Conservation (phyloP, 2,113 vertebrate species). For the Acrocephalus arundinaceus region DNA sequence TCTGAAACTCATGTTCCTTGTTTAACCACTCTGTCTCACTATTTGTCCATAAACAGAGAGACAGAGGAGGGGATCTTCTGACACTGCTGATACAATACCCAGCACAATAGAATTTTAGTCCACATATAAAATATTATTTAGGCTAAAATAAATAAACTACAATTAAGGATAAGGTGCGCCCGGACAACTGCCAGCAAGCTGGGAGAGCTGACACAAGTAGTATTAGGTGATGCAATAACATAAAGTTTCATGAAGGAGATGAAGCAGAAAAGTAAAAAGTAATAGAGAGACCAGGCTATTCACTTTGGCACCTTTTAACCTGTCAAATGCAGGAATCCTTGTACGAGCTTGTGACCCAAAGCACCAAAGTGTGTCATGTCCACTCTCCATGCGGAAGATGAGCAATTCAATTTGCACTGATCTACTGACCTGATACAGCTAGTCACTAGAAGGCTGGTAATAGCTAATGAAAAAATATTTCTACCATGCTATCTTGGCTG, state of each 20-base stretch:
- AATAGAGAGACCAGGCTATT: background rate
- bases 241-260: background rate
- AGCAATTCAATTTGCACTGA: background rate
- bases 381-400: rapidly evolving
- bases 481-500: no score
- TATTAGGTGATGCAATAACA: background rate
- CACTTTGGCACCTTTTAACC: background rate
- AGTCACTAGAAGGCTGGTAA: background rate
- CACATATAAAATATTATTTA: background rate
- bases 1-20: background rate
- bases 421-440: background rate
- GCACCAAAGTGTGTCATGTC: rapidly evolving
- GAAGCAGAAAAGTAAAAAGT: background rate
- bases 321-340: background rate
- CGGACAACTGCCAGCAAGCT: background rate
- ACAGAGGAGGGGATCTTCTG: background rate
- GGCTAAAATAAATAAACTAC: background rate
- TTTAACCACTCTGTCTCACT: background rate
- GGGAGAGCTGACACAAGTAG: background rate
- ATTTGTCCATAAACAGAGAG: background rate
- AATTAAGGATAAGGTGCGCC: background rate
- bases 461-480: background rate
- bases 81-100: background rate
- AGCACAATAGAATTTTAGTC: background rate
- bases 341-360: background rate